Evolutionary conservation across 2,113 vertebrate genomes (phyloP), one percentile per base, ranked within the genome.

Genomic region (Puffinus mauretanicus): DNA sequence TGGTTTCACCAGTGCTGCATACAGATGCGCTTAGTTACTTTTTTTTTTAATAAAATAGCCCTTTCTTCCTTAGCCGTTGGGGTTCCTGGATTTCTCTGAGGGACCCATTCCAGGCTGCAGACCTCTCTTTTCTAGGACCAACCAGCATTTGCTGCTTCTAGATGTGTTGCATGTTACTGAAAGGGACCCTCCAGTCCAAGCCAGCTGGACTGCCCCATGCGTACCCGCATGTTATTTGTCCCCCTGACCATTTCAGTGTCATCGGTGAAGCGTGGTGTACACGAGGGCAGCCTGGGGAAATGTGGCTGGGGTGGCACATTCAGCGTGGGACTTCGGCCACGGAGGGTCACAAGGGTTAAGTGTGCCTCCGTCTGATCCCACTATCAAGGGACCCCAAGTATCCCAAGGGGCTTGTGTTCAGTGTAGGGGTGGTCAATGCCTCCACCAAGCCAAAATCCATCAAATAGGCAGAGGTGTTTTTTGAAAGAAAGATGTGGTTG

Each of bases 241-340:
- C 27, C 24, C 11, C 12, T 47, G 52, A 44, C 27, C 20, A 20
- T 46, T 60, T 60, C 4, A 36, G 17, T 32, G n/a, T 54, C 12
- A 3, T 62, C 2, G 4, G 18, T 71, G 60, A 49, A 52, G 24
- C 1, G 4, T 30, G 62, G 22, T 17, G 29, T 73, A 22, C 82
- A 17, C 0, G 5, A 82, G 40, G 25, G 21, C 47, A 62, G 76
- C n/a, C 71, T 32, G 46, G 9, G 52, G 26, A 66, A 34, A 36
- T 0, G 1, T 10, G 49, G 15, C n/a, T 2, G 2, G 24, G 49
- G 2, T 26, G 25, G 20, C 44, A 29, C 8, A 10, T 34, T 42
- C 62, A 29, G 64, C 0, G 1, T 0, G 1, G 12, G 32, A 46
- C 32, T 61, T 46, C 0, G 2, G 11, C 24, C 66, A 44, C 20